Evolutionary conservation across 2,888 invertebrate species (phyloP), one percentile per base, ranked within the genome.

Genomic region (Scaptodrosophila latifasciaeformis): DNA sequence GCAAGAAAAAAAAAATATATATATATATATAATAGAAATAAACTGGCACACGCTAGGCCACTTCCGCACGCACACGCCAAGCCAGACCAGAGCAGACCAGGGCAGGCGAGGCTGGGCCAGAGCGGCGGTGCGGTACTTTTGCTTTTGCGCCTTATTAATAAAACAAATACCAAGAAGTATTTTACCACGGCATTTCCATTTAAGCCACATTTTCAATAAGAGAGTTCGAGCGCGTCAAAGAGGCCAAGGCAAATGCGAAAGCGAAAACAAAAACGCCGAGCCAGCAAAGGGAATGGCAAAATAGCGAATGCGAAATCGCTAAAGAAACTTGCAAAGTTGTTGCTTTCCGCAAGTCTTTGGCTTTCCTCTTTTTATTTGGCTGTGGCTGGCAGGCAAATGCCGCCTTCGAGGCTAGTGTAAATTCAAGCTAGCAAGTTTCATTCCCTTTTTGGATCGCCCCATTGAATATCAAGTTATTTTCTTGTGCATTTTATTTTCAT

Each of bases 401-500:
- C 9, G 1, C 37, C 9, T 9, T 18, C 7, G 24, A 3, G 24
- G 24, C 7, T 24, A 7, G 24, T 24, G 4, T 24, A 7, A 24
- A 7, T 5, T 3, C 24, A 24, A 24, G 4, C 7, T 24, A 5
- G 24, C 24, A 7, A 24, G 24, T 24, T 24, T 37, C 37, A 15
- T 37, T 34, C 13, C 13, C 37, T 37, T 37, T 37, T 9, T 24
- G 24, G 24, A 5, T 24, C 24, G 24, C 24, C 24, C 24, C 24
- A 24, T 24, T 24, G 24, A 24, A 24, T 24, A 24, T 24, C 24
- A 24, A 24, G 24, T 24, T 77, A 61, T 69, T 72, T 65, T 61
- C 56, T 65, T 65, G 67, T 65, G 65, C 80, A 69, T 79, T 75
- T 75, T 79, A 76, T 79, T 79, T 76, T 60, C 80, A 79, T 72